These are phyloP conservation scores for Pantherophis guttatus DNA, from an alignment of 2,113 vertebrate genomes.

Conservation along the genomic window DNA sequence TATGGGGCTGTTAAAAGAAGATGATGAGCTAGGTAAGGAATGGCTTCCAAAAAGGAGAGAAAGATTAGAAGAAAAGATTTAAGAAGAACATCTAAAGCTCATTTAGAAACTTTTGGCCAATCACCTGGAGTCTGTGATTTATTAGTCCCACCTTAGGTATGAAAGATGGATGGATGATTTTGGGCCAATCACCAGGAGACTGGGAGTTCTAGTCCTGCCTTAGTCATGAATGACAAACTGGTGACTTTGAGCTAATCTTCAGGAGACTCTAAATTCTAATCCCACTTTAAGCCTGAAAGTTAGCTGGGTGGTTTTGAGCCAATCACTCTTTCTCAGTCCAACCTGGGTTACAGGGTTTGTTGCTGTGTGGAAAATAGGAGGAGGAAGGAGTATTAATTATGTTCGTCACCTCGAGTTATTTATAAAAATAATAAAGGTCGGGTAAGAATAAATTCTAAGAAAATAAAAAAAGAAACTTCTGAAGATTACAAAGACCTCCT, in stretches of 20 bases:
- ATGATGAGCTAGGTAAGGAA: conserved; percentile 86
- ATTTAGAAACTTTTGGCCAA: background rate
- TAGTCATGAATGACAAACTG: background rate
- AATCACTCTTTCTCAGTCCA: background rate
- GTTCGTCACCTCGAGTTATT: background rate
- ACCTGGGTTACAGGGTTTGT: background rate
- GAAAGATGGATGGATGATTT: background rate
- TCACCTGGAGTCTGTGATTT: background rate
- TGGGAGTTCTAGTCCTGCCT: background rate
- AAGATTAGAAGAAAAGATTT: background rate
- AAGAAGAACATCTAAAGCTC: background rate
- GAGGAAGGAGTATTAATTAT: background rate
- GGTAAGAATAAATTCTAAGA: background rate
- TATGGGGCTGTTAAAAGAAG: too few species aligned
- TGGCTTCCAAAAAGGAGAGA: background rate
- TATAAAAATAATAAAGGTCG: background rate
- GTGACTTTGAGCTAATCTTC: background rate
- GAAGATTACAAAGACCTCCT: background rate
- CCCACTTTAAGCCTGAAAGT: background rate
- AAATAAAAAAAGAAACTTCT: background rate
- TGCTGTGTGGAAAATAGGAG: background rate
- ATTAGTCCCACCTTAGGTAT: background rate
- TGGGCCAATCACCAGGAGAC: background rate
- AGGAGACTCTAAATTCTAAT: background rate
- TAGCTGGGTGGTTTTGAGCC: background rate